These are phyloP conservation scores for Urocolius indicus DNA, from an alignment of 2,113 vertebrate species.

Conservation along the genomic window DNA sequence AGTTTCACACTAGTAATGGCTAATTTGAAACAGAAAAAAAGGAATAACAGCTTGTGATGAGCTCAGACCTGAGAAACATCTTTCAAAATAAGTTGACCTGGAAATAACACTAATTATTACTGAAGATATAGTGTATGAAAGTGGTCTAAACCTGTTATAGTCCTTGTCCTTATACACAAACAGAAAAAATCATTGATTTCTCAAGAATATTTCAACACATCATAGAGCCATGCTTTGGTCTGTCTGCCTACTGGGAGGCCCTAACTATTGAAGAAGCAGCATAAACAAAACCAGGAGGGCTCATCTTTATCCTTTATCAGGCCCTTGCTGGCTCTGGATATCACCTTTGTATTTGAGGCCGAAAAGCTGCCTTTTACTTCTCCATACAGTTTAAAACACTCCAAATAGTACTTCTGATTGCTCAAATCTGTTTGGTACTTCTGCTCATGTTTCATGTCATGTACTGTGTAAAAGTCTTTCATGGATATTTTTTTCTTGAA, in stretches of 20 bases:
- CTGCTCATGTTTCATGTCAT: not conserved
- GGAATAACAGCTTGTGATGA: not conserved
- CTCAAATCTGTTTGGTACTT: not conserved
- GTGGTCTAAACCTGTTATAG: not conserved
- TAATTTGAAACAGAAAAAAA: not conserved
- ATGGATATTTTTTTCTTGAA: not conserved
- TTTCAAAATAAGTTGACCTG: not conserved
- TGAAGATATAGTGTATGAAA: not conserved
- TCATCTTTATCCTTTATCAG: not conserved
- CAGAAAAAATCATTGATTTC: not conserved
- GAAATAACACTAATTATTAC: not conserved
- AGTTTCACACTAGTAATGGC: not conserved
- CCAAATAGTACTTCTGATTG: not conserved
- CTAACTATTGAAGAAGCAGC: not conserved
- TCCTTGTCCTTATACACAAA: not conserved
- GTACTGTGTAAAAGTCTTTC: not conserved
- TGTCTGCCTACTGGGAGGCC: not conserved
- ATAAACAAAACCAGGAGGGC: not conserved
- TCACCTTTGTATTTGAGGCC: not conserved
- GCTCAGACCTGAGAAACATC: not conserved
- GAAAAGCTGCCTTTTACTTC: not conserved
- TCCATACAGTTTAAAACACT: not conserved
- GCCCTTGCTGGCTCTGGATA: not conserved
- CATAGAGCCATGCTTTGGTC: not conserved
- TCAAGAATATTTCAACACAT: not conserved